Evolutionary conservation across 2,113 vertebrate genomes (phyloP), one percentile per base, ranked within the genome.

Genomic region (Oenanthe melanoleuca): DNA sequence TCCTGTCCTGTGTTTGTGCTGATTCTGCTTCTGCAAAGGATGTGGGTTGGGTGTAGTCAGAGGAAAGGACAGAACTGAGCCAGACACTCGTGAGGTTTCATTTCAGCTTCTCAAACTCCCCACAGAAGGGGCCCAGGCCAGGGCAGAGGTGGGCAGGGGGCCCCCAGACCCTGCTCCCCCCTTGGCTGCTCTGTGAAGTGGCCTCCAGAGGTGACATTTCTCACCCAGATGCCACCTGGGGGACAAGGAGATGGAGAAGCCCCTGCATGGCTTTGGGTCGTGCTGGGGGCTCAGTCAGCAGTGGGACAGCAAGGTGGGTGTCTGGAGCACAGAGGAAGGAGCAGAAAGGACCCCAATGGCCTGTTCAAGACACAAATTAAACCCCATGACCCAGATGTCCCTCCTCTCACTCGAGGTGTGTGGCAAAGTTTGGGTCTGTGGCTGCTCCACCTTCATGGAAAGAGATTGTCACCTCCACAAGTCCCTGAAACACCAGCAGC

Each of bases 31-130:
- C 84, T 88, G 53, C 84, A 93, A 94, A 95, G 93, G 91, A 88
- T 94, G 92, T 95, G 93, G 95, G 91, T 95, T 94, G 91, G 85
- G 94, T 6, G 67, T 78, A 73, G 69, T 87, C 86, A 47, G 61
- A 93, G 88, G 82, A 81, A 65, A 88, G 94, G 89, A 85, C 89
- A 78, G 70, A 84, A 60, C 74, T 3, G 4, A 89, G 70, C 90
- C 93, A 93, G 74, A 53, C 40, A 64, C 19, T 22, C 6, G 2
- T 0, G 3, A 40, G 61, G 69, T 95, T 96, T 95, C 86, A 69
- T 86, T 92, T 95, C 79, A 80, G 3, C 60, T 74, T 83, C 71
- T 89, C 64, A 77, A 49, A 59, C 18, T 59, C 57, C 29, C 0
- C 0, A 31, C 33, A 70, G 63, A 69, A 63, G 52, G 71, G 73